phyloP scores from a whole-genome alignment of 2,888 invertebrate genomes.

The Metallyticus violacea region DNA sequence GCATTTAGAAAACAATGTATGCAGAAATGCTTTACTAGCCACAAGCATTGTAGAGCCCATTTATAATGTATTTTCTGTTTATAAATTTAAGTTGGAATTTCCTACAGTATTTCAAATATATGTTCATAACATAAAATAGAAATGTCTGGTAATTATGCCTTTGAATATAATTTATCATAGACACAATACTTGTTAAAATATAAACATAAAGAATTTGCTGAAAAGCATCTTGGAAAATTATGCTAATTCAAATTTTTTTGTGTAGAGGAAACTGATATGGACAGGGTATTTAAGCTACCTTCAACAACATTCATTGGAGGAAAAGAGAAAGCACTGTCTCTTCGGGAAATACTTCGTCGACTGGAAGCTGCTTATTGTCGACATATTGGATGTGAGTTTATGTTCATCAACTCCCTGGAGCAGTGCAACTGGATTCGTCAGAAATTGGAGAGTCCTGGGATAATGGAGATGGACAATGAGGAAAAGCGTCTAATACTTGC shows the following conservation, averaged over 20 bases:
- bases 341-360: slow-evolving; percentile 89
- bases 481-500: slow-evolving; percentile 93
- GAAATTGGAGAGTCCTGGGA: slow-evolving; percentile 90
- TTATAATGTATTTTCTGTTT: neutral
- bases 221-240: neutral
- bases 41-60: no score
- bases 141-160: no score
- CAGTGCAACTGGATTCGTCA: slow-evolving; percentile 99
- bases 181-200: neutral
- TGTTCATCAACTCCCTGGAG: slow-evolving; percentile 98
- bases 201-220: no score
- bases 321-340: slow-evolving; percentile 81
- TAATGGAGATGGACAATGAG: slow-evolving; percentile 79
- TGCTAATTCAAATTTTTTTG: slow-evolving; percentile 10
- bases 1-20: no score
- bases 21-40: no score
- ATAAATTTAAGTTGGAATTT: neutral
- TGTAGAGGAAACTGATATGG: slow-evolving; percentile 94
- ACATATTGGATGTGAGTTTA: slow-evolving; percentile 97
- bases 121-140: neutral
- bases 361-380: slow-evolving; percentile 94
- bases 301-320: slow-evolving; percentile 96
- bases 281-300: slow-evolving; percentile 92
- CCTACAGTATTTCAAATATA: neutral
- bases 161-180: neutral